Evolutionary conservation across 2,797 vertebrate genomes (phyloP).

Genomic region (Acomys russatus): DNA sequence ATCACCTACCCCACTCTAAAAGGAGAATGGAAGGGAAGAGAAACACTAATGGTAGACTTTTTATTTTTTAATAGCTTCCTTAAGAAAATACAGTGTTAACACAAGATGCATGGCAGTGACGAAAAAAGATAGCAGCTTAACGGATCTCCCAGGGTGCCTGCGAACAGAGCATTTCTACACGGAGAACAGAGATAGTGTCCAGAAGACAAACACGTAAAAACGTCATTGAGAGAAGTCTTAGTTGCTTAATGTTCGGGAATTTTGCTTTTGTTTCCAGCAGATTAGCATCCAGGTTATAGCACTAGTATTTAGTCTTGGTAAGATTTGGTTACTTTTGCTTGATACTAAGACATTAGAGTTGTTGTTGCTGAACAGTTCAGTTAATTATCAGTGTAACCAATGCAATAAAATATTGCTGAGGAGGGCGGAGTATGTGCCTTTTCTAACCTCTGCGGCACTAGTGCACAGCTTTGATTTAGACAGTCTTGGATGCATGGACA

Average conservation of each 20-base stretch:
- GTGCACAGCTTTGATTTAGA: background rate
- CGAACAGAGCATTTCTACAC: conserved; percentile 11
- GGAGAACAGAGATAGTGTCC: background rate
- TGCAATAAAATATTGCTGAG: background rate
- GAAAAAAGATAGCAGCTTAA: background rate
- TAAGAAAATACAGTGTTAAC: conserved; percentile 10
- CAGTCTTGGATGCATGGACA: background rate
- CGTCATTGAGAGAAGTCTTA: background rate
- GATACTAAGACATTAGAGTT: background rate
- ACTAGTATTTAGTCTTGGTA: background rate
- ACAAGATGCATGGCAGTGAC: background rate
- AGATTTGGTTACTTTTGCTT: background rate
- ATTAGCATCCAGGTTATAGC: conserved; percentile 5
- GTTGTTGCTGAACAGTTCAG: background rate
- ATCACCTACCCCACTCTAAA: conserved; percentile 11
- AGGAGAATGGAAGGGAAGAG: background rate
- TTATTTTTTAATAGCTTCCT: conserved; percentile 11
- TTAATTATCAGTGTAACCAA: background rate
- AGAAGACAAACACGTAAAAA: background rate
- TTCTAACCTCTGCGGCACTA: background rate
- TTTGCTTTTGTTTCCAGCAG: background rate
- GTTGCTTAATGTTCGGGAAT: background rate
- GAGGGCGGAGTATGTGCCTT: background rate
- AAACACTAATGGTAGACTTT: background rate
- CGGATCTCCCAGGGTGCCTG: background rate